Evolutionary conservation across 2,113 vertebrate species (phyloP).

Genomic region (Emberiza fucata): DNA sequence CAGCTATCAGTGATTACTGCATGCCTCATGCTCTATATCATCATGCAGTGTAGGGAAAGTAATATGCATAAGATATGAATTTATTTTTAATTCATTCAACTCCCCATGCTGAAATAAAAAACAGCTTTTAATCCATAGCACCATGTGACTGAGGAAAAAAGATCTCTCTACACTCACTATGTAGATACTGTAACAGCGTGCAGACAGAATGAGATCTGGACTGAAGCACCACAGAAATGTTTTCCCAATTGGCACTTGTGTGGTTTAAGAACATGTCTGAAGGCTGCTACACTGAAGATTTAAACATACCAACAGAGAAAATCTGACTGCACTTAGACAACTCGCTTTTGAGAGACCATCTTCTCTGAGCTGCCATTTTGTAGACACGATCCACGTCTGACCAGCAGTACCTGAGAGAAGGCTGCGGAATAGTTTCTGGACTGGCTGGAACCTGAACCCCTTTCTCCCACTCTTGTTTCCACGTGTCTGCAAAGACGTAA

Average conservation of each 20-base stretch:
- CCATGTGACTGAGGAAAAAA: background rate
- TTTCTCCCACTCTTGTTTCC: constrained; percentile 99
- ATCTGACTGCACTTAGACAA: background rate
- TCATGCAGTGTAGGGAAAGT: background rate
- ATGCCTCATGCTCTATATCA: background rate
- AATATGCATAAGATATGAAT: background rate
- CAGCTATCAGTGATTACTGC: background rate
- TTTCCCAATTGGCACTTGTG: background rate
- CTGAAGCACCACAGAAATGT: background rate
- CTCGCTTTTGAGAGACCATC: background rate
- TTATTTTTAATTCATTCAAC: background rate
- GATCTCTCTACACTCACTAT: background rate
- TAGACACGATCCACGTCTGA: accelerated
- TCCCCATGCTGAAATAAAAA: background rate
- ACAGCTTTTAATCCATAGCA: background rate
- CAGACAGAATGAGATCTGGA: background rate
- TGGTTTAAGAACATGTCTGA: background rate
- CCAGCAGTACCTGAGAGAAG: constrained; percentile 83
- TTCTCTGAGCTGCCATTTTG: background rate
- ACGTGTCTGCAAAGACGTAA: constrained; percentile 91
- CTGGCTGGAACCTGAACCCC: constrained; percentile 94
- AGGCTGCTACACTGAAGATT: background rate
- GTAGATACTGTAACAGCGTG: background rate
- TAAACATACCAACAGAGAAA: background rate
- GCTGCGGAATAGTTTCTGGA: constrained; percentile 87